Evolutionary conservation across 2,797 vertebrate genomes (phyloP), one percentile per base, ranked within the genome.

Genomic region (Hozukius guyotensis): DNA sequence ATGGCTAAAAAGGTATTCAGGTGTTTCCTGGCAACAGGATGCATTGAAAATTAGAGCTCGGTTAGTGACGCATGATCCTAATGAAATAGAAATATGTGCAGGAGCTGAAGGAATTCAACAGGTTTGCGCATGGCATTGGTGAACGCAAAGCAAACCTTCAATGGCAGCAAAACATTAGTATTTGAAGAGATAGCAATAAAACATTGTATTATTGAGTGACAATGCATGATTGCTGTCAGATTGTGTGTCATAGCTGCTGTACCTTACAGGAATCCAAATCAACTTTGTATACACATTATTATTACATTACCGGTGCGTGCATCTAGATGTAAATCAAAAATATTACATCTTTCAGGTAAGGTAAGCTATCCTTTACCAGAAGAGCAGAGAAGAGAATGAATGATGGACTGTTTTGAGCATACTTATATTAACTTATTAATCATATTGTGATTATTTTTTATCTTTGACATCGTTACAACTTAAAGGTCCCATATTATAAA

Each of bases 1-100:
- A 36, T 62, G 31, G 65, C 75, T 77, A 55, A 74, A 81, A 73
- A 53, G 56, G 60, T 78, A 69, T 81, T 81, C 56, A 71, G 79
- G 64, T 77, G 82, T 87, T 84, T 88, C 76, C 73, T 86, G 86
- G 83, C 74, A 86, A 90, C 71, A 77, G 78, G 53, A 76, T 77
- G 36, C 46, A 75, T 65, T 81, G 68, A 74, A 84, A 80, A 82
- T 77, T 64, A 78, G 38, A 88, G 69, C 31, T 78, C 31, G 20
- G 68, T 73, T 69, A 62, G 52, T 64, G 49, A 85, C 60, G 25
- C 34, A 77, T 76, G 46, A 61, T 22, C 80, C 59, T 57, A 66
- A 77, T 83, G 76, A 69, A 77, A 80, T 1, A 60, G 4, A 78
- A 64, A 79, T 67, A 67, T 71, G 27, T 74, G 75, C 55, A 70